Evolutionary conservation across 2,797 vertebrate genomes (phyloP).

Genomic region (Halcyon badia): DNA sequence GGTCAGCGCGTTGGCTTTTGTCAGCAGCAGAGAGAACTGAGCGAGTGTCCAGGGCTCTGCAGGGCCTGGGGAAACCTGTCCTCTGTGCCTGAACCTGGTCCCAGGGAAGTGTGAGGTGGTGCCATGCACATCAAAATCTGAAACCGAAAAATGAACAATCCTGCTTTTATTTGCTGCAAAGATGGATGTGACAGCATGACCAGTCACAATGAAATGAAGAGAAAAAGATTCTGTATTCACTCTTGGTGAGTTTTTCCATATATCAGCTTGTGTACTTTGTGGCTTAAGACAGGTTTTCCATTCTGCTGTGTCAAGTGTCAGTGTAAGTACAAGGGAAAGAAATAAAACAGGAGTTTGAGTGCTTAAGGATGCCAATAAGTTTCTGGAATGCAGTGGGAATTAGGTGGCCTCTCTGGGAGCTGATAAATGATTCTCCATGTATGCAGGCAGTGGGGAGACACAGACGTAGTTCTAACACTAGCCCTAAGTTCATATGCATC

Average conservation of each 20-base stretch:
- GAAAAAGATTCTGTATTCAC: neutral
- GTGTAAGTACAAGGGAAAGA: neutral
- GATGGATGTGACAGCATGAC: neutral
- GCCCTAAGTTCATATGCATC: neutral
- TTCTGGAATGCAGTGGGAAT: neutral
- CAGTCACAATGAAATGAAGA: neutral
- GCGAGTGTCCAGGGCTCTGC: rapidly evolving
- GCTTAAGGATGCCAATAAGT: neutral
- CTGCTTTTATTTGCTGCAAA: neutral
- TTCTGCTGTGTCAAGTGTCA: neutral
- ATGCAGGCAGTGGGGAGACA: neutral
- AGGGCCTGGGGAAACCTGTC: neutral
- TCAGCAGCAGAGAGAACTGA: neutral
- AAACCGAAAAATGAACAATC: neutral
- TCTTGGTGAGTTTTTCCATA: neutral
- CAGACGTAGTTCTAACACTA: neutral
- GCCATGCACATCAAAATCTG: neutral
- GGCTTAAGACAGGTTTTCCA: neutral
- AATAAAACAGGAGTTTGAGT: neutral
- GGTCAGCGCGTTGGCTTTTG: neutral
- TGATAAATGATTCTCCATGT: neutral
- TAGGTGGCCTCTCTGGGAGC: neutral
- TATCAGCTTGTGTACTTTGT: neutral
- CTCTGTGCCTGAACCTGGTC: neutral
- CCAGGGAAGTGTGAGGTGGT: neutral